These are phyloP conservation scores for Hestina assimilis DNA, from an alignment of 1,140 invertebrate genomes.

Conservation along the genomic window DNA sequence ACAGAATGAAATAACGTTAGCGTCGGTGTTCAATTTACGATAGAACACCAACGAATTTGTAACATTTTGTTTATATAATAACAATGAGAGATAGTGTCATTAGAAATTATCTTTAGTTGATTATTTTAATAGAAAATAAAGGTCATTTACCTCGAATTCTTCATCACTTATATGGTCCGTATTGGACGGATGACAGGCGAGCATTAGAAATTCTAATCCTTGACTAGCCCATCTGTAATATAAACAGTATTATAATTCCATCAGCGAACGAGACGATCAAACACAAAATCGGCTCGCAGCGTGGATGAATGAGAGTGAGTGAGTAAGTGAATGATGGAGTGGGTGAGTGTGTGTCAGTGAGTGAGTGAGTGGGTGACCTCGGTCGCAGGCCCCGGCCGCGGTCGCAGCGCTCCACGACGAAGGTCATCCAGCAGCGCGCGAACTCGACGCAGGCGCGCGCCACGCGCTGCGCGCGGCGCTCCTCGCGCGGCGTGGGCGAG, in stretches of 20 bases:
- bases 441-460: constrained; percentile 83
- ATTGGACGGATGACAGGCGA: constrained; percentile 89
- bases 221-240: constrained; percentile 87
- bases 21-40: too few relatives aligned
- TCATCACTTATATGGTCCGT: constrained; percentile 85
- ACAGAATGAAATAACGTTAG: too few relatives aligned
- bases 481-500: constrained; percentile 29
- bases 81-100: not conserved
- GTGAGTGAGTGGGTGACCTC: too few relatives aligned
- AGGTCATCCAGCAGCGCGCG: constrained; percentile 92
- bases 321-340: too few relatives aligned
- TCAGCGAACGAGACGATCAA: too few relatives aligned
- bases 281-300: too few relatives aligned
- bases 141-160: constrained; percentile 87
- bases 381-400: constrained; percentile 89
- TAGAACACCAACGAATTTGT: too few relatives aligned
- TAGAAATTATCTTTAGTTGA: too few relatives aligned
- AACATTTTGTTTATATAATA: too few relatives aligned
- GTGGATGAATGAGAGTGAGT: too few relatives aligned
- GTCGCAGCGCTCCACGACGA: constrained; percentile 90
- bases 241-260: not conserved
- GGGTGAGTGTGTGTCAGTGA: too few relatives aligned
- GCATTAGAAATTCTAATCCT: constrained; percentile 90
- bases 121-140: too few relatives aligned
- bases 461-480: constrained; percentile 43